phyloP scores from a whole-genome alignment of 2,888 invertebrate species.

The Amphipyra tragopoginis region DNA sequence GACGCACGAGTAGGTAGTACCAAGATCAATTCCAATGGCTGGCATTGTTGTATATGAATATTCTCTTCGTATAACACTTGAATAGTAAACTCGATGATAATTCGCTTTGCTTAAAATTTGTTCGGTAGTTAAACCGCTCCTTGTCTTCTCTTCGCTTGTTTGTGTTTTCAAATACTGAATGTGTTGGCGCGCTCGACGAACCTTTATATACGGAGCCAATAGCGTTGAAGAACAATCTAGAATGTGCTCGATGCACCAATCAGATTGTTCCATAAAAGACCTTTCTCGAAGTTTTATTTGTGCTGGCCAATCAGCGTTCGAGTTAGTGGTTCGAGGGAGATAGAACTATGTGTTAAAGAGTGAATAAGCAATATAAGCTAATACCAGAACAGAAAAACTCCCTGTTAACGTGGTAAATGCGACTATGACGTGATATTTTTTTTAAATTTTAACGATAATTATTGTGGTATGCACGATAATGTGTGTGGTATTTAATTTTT shows the following conservation, averaged over 20 bases:
- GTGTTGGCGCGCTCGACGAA: slow-evolving; percentile 71
- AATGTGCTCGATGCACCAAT: slow-evolving; percentile 69
- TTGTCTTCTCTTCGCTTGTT: slow-evolving; percentile 64
- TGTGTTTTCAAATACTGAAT: slow-evolving; percentile 79
- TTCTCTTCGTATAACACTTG: slow-evolving; percentile 31
- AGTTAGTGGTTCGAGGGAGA: slow-evolving; percentile 47
- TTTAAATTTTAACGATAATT: no score
- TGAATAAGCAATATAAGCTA: slow-evolving; percentile 42
- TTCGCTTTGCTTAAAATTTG: slow-evolving; percentile 45
- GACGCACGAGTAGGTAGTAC: slow-evolving; percentile 96
- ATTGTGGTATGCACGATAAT: no score
- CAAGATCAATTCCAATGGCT: slow-evolving; percentile 91
- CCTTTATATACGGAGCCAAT: slow-evolving; percentile 66
- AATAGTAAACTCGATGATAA: slow-evolving; percentile 27
- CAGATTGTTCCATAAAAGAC: slow-evolving; percentile 58
- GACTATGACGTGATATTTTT: no score
- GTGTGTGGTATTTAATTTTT: no score
- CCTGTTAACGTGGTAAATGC: slow-evolving; percentile 36
- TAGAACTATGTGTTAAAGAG: slow-evolving; percentile 42
- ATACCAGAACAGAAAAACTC: slow-evolving; percentile 54
- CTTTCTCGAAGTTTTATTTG: slow-evolving; percentile 64
- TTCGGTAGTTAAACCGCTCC: slow-evolving; percentile 65
- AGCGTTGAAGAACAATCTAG: slow-evolving; percentile 71
- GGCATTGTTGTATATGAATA: slow-evolving; percentile 69
- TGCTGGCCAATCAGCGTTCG: slow-evolving; percentile 62